Evolutionary conservation across 2,797 vertebrate species (phyloP).

Genomic region (Podarcis lilfordi): DNA sequence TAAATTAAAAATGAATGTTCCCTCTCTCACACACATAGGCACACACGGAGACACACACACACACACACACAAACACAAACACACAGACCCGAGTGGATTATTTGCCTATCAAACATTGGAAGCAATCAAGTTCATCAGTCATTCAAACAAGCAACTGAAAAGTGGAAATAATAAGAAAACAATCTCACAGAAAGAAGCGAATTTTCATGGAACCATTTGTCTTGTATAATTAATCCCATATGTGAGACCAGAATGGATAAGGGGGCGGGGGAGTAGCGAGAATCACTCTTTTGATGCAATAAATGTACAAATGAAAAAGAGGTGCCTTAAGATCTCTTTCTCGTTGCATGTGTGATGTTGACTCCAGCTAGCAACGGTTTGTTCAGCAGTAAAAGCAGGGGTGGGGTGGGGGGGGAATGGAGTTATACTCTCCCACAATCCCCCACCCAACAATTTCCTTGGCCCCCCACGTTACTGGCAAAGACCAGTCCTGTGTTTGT

Average conservation of each 20-base stretch:
- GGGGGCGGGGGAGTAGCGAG: constrained; percentile 55
- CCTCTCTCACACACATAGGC: constrained; percentile 42
- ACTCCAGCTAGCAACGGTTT: not conserved
- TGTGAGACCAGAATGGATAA: constrained; percentile 64
- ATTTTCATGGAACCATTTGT: constrained; percentile 68
- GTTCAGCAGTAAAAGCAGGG: not conserved
- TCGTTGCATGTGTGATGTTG: constrained; percentile 5
- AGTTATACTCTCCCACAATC: no score
- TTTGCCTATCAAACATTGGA: constrained; percentile 69
- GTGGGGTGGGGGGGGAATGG: rapidly evolving
- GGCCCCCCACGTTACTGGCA: no score
- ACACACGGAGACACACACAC: constrained; percentile 22
- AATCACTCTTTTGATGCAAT: constrained; percentile 63
- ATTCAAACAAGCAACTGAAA: constrained; percentile 74
- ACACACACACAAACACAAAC: not conserved
- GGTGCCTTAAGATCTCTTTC: constrained; percentile 31
- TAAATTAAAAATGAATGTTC: constrained; percentile 85
- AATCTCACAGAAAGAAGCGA: constrained; percentile 71
- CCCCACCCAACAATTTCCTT: no score
- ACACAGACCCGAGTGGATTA: constrained; percentile 44
- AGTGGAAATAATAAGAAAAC: constrained; percentile 73
- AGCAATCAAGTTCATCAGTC: constrained; percentile 60
- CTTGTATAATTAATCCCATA: constrained; percentile 78
- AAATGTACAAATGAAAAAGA: constrained; percentile 62
- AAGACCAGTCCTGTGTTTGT: no score